phyloP scores from a whole-genome alignment of 35 echinoderm and acorn worm genomes.

The Ophiothrix spiculata region DNA sequence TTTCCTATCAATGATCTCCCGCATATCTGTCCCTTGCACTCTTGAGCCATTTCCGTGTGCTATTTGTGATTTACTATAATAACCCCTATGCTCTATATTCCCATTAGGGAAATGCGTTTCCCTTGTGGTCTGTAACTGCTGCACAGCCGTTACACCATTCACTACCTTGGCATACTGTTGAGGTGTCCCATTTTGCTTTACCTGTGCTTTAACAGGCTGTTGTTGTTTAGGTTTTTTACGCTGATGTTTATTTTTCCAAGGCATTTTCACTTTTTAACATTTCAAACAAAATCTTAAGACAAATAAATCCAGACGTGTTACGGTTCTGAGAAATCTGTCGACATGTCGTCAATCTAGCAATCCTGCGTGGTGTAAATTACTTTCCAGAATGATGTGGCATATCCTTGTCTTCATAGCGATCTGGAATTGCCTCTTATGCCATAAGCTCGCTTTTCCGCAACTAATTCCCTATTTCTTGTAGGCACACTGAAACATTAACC shows the following conservation, averaged over 20 bases:
- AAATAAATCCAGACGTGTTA: no score
- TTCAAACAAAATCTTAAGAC: neutral
- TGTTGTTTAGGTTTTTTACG: neutral
- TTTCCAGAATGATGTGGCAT: neutral
- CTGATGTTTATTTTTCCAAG: constrained; percentile 8
- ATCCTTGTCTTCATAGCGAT: neutral
- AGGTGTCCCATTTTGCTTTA: neutral
- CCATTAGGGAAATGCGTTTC: neutral
- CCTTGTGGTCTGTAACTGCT: neutral
- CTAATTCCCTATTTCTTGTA: neutral
- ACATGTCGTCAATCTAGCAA: no score
- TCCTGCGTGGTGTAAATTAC: no score
- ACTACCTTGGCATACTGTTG: neutral
- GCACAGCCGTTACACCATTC: neutral
- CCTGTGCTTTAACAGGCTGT: neutral
- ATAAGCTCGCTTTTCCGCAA: neutral
- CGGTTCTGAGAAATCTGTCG: no score
- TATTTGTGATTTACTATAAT: neutral
- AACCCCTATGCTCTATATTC: neutral
- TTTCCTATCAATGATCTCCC: neutral
- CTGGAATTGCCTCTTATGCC: neutral
- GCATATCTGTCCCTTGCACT: constrained; percentile 3
- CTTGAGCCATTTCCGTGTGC: neutral
- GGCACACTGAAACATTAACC: neutral
- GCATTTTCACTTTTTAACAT: neutral